Evolutionary conservation across 1,140 invertebrate species (phyloP).

Genomic region (Rhyzopertha dominica): DNA sequence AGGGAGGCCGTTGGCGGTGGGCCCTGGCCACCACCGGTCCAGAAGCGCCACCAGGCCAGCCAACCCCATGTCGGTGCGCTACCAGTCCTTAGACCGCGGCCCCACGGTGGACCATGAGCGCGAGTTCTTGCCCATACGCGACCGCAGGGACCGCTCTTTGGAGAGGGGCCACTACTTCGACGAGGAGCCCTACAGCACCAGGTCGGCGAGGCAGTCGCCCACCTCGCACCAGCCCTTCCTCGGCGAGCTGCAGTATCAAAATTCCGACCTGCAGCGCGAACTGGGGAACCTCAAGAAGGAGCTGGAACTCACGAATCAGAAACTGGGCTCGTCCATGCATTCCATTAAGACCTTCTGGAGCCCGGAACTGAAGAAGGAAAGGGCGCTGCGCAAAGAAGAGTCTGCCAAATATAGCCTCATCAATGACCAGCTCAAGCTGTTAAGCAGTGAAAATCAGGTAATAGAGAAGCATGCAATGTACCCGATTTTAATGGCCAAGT

Average conservation of each 20-base stretch:
- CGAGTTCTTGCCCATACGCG: constrained; percentile 76
- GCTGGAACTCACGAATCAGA: constrained; percentile 94
- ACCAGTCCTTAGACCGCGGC: constrained; percentile 72
- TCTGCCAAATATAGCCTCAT: constrained; percentile 94
- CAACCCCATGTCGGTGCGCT: constrained; percentile 57
- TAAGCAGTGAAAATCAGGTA: constrained; percentile 97
- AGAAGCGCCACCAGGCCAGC: constrained; percentile 55
- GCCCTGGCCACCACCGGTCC: constrained; percentile 54
- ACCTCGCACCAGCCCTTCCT: constrained; percentile 58
- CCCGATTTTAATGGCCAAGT: too few species aligned
- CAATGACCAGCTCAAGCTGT: constrained; percentile 93
- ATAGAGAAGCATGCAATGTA: constrained; percentile 27
- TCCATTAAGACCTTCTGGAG: constrained; percentile 99
- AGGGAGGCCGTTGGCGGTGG: constrained; percentile 58
- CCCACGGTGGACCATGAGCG: constrained; percentile 61
- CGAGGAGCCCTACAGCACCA: constrained; percentile 65
- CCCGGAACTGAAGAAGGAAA: constrained; percentile 97
- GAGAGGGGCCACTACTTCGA: constrained; percentile 65
- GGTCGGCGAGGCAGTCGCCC: constrained; percentile 73
- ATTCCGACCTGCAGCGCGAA: constrained; percentile 92
- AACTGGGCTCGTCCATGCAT: constrained; percentile 97
- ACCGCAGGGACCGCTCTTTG: constrained; percentile 56
- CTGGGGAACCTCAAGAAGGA: constrained; percentile 95
- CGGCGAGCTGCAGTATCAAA: constrained; percentile 90
- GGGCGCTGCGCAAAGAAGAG: constrained; percentile 94